These are phyloP conservation scores for Hypselothyrea guttata DNA, from an alignment of 2,888 invertebrate genomes.

Conservation along the genomic window DNA sequence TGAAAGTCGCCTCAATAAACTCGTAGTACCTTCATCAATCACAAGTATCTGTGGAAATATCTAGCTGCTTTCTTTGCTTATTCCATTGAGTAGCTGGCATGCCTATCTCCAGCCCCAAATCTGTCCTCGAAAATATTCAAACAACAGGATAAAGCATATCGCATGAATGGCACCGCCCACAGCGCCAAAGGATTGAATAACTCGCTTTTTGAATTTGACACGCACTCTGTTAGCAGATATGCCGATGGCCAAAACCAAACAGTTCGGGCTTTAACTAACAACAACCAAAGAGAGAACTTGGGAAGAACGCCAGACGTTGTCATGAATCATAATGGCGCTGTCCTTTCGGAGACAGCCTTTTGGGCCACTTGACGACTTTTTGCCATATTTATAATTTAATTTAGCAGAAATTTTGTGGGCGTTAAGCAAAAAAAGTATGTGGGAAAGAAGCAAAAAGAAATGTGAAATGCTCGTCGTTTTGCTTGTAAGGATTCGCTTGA, in stretches of 20 bases:
- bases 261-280: slow-evolving; percentile 58
- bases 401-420: slow-evolving; percentile 77
- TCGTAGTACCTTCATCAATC: slow-evolving; percentile 54
- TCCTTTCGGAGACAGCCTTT: slow-evolving; percentile 39
- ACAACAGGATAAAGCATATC: slow-evolving; percentile 41
- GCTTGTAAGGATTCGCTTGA: slow-evolving; percentile 72
- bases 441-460: slow-evolving; percentile 39
- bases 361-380: slow-evolving; percentile 60
- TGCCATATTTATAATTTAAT: slow-evolving; percentile 76
- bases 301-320: slow-evolving; percentile 52
- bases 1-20: slow-evolving; percentile 21
- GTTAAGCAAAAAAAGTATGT: slow-evolving; percentile 58
- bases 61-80: slow-evolving; percentile 10
- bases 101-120: slow-evolving; percentile 51
- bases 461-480: slow-evolving; percentile 32
- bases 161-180: slow-evolving; percentile 18
- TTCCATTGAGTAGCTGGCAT: slow-evolving; percentile 9
- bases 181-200: slow-evolving; percentile 67
- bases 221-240: slow-evolving; percentile 66
- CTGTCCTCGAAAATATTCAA: slow-evolving; percentile 35
- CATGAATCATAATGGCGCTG: slow-evolving; percentile 69
- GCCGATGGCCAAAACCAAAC: slow-evolving; percentile 25
- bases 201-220: slow-evolving; percentile 71
- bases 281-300: slow-evolving; percentile 13
- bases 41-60: slow-evolving; percentile 22